Percentiles rank a stretch among this genome's conserved stretches.
These are phyloP conservation scores for Athalia circularis DNA, from an alignment of 2,888 invertebrate species.

Conservation along the genomic window DNA sequence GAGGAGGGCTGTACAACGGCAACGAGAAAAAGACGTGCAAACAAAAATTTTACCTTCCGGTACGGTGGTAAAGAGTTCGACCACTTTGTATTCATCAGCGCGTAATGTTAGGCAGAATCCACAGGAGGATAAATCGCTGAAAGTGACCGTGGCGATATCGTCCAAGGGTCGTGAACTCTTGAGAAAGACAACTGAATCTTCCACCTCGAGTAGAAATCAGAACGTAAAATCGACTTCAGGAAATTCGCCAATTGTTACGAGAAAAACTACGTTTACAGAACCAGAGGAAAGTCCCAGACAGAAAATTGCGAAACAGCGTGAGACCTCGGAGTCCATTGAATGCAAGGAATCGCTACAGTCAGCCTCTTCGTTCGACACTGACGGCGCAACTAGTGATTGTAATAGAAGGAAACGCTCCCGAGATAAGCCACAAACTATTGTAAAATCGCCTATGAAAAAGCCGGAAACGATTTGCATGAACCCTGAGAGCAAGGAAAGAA, in stretches of 20 bases:
- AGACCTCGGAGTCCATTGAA: constrained; percentile 53
- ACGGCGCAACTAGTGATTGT: constrained; percentile 25
- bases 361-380: constrained; percentile 48
- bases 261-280: constrained; percentile 55
- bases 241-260: constrained; percentile 47
- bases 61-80: constrained; percentile 72
- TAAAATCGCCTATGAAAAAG: constrained; percentile 57
- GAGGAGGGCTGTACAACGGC: constrained; percentile 68
- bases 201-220: constrained; percentile 37
- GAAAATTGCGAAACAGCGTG: constrained; percentile 61
- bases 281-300: constrained; percentile 44
- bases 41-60: constrained; percentile 63
- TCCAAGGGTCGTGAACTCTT: constrained; percentile 68
- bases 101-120: constrained; percentile 61
- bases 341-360: constrained; percentile 53
- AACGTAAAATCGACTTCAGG: constrained; percentile 44
- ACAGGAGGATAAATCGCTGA: constrained; percentile 72
- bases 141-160: constrained; percentile 73
- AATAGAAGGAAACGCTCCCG: constrained; percentile 62
- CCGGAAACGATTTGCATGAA: constrained; percentile 57
- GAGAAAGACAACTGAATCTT: constrained; percentile 60
- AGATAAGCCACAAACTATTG: constrained; percentile 70
- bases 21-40: constrained; percentile 56
- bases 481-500: constrained; percentile 53
- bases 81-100: constrained; percentile 69